These are phyloP conservation scores for Amphilophus citrinellus DNA, from an alignment of 2,113 vertebrate genomes.

Conservation along the genomic window DNA sequence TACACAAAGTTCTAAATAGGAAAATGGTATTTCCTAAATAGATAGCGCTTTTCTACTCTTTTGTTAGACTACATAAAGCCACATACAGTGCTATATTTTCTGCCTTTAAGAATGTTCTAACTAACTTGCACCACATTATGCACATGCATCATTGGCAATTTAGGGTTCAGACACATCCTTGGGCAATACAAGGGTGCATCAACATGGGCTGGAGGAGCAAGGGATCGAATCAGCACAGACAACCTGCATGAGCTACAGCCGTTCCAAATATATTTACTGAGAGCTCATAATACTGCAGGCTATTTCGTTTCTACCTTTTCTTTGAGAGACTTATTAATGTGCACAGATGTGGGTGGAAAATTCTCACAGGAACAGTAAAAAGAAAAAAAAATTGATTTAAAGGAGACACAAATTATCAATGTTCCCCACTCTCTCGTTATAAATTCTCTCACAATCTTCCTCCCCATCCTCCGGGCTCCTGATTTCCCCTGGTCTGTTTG, in stretches of 20 bases:
- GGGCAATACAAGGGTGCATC: neutral
- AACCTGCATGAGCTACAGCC: neutral
- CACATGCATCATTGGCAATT: neutral
- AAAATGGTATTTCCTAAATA: neutral
- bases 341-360: conserved; percentile 30
- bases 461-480: conserved; percentile 56
- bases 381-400: conserved; percentile 26
- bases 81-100: neutral
- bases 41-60: neutral
- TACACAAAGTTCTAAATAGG: neutral
- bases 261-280: neutral
- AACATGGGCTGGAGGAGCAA: neutral
- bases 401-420: conserved; percentile 33
- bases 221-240: neutral
- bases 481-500: conserved; percentile 57
- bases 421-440: conserved; percentile 51
- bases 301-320: conserved; percentile 4
- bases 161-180: neutral
- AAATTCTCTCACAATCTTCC: conserved; percentile 51
- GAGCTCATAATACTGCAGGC: neutral
- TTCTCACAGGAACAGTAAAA: conserved; percentile 30
- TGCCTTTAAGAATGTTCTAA: neutral
- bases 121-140: neutral
- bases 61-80: neutral
- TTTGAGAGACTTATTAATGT: neutral